Base-by-base conservation (phyloP, 2,888 invertebrate genomes). In the Rotaria magnacalcarata region DNA sequence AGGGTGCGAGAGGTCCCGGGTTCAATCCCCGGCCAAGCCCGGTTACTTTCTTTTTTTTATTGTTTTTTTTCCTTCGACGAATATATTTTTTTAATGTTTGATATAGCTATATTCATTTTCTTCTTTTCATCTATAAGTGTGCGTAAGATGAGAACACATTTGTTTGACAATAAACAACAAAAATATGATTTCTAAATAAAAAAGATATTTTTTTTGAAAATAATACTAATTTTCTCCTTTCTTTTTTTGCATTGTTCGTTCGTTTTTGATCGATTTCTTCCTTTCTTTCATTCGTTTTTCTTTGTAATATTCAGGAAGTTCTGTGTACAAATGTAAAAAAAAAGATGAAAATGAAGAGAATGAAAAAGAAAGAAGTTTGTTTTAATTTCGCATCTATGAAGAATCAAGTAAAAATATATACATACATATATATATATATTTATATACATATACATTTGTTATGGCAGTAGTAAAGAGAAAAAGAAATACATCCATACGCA, bases 1-100 rank as follows among this genome's bases (percentile, higher is more conserved):
- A 80, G 80, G 80, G 80, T 80, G 80, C 80, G 80, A 80, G 80
- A 80, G 80, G 80, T 80, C 80, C 80, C 80, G 80, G 80, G 80
- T 80, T 80, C 80, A 80, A 80, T 80, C 80, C 80, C 80, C 80
- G 80, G 80, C 80, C 80, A 80, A 47, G 80, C 80, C 80, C 80
- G 67, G 67, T 80, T 47, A n/a, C 24, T 80, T n/a, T 47, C 43
- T 80, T 47, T 80, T 47, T 80, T 10, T n/a, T 80, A 24, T 80
- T 80, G 52, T 52, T 52, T 52, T 52, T 47, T 80, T 80, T 80
- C 10, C 19, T 80, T 67, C 11, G 0, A 67, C 34, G 16, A 34
- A 27, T 41, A 41, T 67, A 6, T 67, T 27, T 14, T 34, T 67
- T 67, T 67, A 67, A 19, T 67, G 34, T 67, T 67, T 67, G 67